A percentile compares a stretch with the other conserved stretches of the same genome.
Evolutionary conservation across 2,113 vertebrate genomes (phyloP).

Genomic region (Jaculus jaculus): DNA sequence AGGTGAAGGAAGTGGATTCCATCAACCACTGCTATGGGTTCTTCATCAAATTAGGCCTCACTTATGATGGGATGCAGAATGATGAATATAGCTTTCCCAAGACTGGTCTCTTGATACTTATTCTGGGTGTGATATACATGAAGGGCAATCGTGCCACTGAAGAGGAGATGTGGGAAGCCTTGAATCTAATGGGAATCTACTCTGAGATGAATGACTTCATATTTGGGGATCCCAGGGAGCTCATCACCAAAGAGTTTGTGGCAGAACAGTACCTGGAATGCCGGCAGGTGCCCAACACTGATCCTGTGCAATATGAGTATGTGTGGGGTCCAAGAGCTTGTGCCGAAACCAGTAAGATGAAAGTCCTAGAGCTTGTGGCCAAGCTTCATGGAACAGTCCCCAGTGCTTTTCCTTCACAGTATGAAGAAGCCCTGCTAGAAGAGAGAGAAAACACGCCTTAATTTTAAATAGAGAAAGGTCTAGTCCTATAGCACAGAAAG

Average conservation of each 20-base stretch:
- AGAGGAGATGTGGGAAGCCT: constrained; percentile 44
- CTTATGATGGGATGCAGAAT: constrained; percentile 39
- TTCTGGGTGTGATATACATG: constrained; percentile 47
- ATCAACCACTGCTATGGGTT: not conserved
- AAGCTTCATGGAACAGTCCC: not conserved
- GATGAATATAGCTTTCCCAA: constrained; percentile 30
- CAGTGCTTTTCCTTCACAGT: not conserved
- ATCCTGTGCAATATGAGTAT: constrained; percentile 2
- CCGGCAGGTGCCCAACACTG: not conserved
- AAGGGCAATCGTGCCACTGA: constrained; percentile 28
- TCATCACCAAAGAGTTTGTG: constrained; percentile 17
- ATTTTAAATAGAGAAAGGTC: rapidly evolving
- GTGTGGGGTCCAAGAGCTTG: constrained; percentile 20
- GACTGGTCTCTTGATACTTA: constrained; percentile 44
- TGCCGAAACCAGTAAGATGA: constrained; percentile 49
- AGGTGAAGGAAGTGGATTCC: constrained; percentile 51
- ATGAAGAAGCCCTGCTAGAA: constrained; percentile 37
- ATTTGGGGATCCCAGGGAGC: constrained; percentile 11
- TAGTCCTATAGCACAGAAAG: rapidly evolving
- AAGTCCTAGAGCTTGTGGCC: constrained; percentile 37
- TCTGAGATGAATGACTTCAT: not conserved
- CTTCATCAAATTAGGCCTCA: constrained; percentile 43
- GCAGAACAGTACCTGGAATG: constrained; percentile 29
- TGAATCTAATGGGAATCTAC: not conserved
- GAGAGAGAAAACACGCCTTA: not conserved